Evolutionary conservation across 2,888 invertebrate genomes (phyloP).

Genomic region (Andrena minutula): DNA sequence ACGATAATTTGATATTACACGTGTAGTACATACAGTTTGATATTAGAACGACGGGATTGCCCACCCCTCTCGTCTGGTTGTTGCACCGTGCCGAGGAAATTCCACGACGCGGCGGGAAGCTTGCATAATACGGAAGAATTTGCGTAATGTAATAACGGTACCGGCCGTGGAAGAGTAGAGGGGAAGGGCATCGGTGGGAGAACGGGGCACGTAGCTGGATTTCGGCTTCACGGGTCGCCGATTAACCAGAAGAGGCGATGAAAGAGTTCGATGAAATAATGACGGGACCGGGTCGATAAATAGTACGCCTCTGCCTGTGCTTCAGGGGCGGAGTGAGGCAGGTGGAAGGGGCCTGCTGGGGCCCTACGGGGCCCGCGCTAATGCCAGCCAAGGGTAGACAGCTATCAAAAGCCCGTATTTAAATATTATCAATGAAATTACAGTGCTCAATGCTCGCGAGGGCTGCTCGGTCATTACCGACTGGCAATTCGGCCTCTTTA

Average conservation of each 20-base stretch:
- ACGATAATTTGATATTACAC: too few species aligned
- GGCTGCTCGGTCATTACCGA: constrained; percentile 74
- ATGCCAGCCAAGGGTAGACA: constrained; percentile 74
- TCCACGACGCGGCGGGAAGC: background rate
- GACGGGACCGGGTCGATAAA: constrained; percentile 81
- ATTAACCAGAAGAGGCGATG: constrained; percentile 76
- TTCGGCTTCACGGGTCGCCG: constrained; percentile 53
- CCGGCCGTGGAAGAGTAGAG: background rate
- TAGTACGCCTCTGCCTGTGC: constrained; percentile 73
- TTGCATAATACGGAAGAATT: constrained; percentile 28
- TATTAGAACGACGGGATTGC: background rate
- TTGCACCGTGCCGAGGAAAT: background rate
- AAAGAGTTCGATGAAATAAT: constrained; percentile 84
- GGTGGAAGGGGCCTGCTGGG: constrained; percentile 44
- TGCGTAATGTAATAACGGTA: constrained; percentile 29
- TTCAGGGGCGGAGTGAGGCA: constrained; percentile 65
- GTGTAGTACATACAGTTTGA: too few species aligned
- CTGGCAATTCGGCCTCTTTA: constrained; percentile 78
- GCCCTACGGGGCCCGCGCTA: constrained; percentile 61
- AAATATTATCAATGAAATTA: constrained; percentile 84
- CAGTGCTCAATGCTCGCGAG: constrained; percentile 72
- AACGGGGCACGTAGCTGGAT: constrained; percentile 14
- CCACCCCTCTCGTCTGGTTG: background rate
- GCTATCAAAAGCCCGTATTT: constrained; percentile 82
- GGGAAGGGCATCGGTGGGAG: background rate